These are phyloP conservation scores for Eospalax fontanierii DNA, from an alignment of 2,797 vertebrate species.

Conservation along the genomic window DNA sequence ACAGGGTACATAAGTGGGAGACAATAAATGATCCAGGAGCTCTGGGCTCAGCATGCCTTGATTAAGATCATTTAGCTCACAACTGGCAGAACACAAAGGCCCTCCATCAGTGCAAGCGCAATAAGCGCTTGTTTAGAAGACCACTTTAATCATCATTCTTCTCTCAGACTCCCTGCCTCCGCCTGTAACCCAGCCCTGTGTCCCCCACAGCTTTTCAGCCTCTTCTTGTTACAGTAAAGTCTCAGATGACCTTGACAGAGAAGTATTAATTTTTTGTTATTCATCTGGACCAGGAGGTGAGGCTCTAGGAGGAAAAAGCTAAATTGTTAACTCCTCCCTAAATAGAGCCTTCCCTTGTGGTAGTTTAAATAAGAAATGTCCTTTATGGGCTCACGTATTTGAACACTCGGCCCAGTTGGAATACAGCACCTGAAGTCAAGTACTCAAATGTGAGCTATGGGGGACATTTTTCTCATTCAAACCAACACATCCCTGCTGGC, in stretches of 20 bases:
- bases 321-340: conserved; percentile 16
- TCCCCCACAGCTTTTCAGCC: not conserved
- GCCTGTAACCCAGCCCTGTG: not conserved
- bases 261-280: not conserved
- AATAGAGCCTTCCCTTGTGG: not conserved
- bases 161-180: not conserved
- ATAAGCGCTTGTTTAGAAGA: conserved; percentile 61
- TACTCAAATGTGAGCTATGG: no score
- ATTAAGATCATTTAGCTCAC: conserved; percentile 74
- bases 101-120: conserved; percentile 22
- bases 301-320: not conserved
- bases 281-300: not conserved
- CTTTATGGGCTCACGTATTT: no score
- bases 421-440: no score
- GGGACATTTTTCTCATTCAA: no score
- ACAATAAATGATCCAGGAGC: conserved; percentile 70
- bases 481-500: not conserved
- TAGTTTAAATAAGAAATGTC: no score
- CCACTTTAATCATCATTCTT: conserved; percentile 41
- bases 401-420: no score
- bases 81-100: conserved; percentile 57
- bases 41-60: conserved; percentile 57
- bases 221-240: not conserved
- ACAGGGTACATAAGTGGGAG: conserved; percentile 79
- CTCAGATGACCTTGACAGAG: not conserved